These are phyloP conservation scores for Saccostrea cuccullata DNA, from an alignment of 1,140 invertebrate species.

Conservation along the genomic window DNA sequence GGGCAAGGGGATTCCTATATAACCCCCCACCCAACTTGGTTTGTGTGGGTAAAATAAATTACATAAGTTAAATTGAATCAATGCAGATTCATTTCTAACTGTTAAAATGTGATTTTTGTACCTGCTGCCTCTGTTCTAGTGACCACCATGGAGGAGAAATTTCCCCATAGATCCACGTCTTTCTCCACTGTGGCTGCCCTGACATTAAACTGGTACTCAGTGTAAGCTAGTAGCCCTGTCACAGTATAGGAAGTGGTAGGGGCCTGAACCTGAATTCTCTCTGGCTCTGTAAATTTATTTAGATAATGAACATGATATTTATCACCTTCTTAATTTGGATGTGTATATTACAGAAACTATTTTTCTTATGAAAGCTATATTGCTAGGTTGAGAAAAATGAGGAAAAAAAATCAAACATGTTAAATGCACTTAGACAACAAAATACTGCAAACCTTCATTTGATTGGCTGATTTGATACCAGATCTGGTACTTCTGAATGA, in stretches of 20 bases:
- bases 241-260: conserved; percentile 51
- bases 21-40: too few species aligned
- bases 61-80: too few species aligned
- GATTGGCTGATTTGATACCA: conserved; percentile 51
- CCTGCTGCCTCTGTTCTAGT: conserved; percentile 59
- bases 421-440: too few species aligned
- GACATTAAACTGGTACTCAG: conserved; percentile 61
- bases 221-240: conserved; percentile 58
- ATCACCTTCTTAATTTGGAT: too few species aligned
- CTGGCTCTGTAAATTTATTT: background rate
- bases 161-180: conserved; percentile 63
- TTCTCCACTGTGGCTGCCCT: conserved; percentile 62
- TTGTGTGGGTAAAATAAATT: too few species aligned
- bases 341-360: too few species aligned
- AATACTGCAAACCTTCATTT: conserved; percentile 23
- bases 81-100: too few species aligned
- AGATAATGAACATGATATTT: too few species aligned
- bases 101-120: conserved; percentile 2
- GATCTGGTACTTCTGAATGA: conserved; percentile 65
- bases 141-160: conserved; percentile 50
- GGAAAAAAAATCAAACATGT: too few species aligned
- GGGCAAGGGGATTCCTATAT: too few species aligned
- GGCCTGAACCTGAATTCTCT: background rate
- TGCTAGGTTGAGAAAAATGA: too few species aligned
- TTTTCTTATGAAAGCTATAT: too few species aligned